phyloP scores from a whole-genome alignment of 2,113 vertebrate species.

The Verasper variegatus region DNA sequence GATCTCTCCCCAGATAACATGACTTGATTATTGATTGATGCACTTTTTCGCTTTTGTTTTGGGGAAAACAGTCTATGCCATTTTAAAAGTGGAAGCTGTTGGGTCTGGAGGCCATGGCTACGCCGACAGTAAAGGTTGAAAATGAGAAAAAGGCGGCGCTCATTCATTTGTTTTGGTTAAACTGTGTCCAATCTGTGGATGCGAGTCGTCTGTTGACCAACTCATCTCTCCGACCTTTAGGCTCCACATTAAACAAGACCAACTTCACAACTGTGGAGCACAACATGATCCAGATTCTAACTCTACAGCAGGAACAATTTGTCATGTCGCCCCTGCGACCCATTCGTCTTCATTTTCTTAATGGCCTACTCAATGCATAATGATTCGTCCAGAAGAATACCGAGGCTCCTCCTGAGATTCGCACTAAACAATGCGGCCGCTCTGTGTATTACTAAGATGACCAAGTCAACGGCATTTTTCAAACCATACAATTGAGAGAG shows the following conservation, averaged over 20 bases:
- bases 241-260: constrained; percentile 17
- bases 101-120: no score
- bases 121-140: neutral
- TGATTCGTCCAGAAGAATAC: constrained; percentile 83
- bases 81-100: neutral
- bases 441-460: constrained; percentile 67
- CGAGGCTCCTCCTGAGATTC: constrained; percentile 73
- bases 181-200: neutral
- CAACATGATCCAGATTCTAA: constrained; percentile 65
- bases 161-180: neutral
- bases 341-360: constrained; percentile 86
- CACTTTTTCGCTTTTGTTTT: no score
- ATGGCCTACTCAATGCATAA: constrained; percentile 87
- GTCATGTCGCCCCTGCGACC: constrained; percentile 68
- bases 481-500: constrained; percentile 63
- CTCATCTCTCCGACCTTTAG: constrained; percentile 20
- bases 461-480: constrained; percentile 73
- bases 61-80: neutral
- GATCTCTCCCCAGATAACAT: no score
- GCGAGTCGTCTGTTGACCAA: neutral
- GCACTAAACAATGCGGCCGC: constrained; percentile 77
- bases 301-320: constrained; percentile 73
- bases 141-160: neutral
- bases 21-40: no score
- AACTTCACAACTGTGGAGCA: constrained; percentile 47